Percentiles rank a stretch among this genome's conserved stretches.
Conservation (phyloP, 2,113 vertebrate species). For the Eira barbara region DNA sequence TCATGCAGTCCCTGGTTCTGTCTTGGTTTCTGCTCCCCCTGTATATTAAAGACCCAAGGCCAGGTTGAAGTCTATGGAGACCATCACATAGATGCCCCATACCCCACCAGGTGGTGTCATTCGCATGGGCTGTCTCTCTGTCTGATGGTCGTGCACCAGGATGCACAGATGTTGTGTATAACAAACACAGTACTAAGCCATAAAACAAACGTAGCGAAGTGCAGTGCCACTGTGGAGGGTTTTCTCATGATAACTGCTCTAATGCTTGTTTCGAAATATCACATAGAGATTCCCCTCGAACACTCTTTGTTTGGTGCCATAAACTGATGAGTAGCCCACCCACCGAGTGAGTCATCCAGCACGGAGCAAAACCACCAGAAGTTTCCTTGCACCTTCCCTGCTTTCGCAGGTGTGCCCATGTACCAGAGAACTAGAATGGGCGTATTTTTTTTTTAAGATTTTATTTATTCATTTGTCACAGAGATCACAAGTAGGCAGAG, state of each 20-base stretch:
- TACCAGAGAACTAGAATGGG: neutral
- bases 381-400: neutral
- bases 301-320: neutral
- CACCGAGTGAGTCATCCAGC: neutral
- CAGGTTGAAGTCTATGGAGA: neutral
- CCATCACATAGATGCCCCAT: neutral
- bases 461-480: no score
- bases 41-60: neutral
- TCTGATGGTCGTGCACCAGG: fast-evolving
- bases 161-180: neutral
- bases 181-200: neutral
- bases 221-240: neutral
- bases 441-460: neutral
- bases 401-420: neutral
- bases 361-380: neutral
- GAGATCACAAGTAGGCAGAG: no score
- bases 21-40: neutral
- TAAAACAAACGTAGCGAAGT: neutral
- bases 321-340: neutral
- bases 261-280: neutral
- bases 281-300: neutral
- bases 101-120: neutral
- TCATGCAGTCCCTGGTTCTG: neutral
- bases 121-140: neutral
- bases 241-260: neutral